phyloP scores from a whole-genome alignment of 2,797 vertebrate genomes.

The Ciconia nigra region DNA sequence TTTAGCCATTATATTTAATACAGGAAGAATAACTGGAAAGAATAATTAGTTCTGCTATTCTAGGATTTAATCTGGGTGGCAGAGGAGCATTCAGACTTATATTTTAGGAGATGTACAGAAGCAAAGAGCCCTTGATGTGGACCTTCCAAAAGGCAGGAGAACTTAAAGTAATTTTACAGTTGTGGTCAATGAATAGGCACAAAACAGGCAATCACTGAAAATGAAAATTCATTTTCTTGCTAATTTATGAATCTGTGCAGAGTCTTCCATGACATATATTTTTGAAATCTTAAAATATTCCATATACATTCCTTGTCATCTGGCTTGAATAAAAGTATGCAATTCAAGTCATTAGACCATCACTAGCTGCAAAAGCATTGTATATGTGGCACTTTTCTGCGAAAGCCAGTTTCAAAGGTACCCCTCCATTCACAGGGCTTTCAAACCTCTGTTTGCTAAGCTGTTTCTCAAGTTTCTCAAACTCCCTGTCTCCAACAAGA shows the following conservation, averaged over 20 bases:
- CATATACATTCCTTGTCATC: neutral
- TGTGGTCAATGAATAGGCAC: neutral
- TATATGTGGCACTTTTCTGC: neutral
- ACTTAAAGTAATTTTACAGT: neutral
- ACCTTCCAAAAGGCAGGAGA: neutral
- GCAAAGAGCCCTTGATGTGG: neutral
- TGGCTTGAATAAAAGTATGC: neutral
- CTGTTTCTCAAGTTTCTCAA: neutral
- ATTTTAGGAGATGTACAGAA: neutral
- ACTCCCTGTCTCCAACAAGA: neutral
- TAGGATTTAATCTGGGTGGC: neutral
- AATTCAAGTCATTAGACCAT: neutral
- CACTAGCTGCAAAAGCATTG: neutral
- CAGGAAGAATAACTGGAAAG: neutral
- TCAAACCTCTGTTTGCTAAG: neutral
- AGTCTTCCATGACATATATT: neutral
- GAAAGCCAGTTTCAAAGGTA: neutral
- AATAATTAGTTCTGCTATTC: neutral
- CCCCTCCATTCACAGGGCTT: neutral
- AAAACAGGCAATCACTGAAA: neutral
- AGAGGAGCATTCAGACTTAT: neutral
- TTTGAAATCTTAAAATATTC: neutral
- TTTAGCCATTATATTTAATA: neutral
- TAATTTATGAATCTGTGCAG: neutral
- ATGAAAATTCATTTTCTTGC: neutral